These are phyloP conservation scores for Crotalus tigris DNA, from an alignment of 2,113 vertebrate species.

Conservation along the genomic window DNA sequence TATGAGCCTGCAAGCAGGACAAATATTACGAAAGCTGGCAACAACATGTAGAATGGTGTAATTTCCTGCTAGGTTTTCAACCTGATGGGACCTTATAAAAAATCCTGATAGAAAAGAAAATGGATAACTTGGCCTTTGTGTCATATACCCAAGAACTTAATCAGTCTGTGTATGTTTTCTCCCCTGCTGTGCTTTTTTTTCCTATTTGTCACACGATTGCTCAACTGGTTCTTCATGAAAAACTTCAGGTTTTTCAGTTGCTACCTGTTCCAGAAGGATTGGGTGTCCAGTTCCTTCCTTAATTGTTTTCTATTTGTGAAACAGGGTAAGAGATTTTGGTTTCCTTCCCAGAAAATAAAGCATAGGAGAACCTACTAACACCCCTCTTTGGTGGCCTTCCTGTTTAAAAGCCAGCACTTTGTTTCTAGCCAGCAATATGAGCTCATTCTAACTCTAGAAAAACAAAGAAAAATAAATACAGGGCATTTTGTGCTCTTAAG, in stretches of 20 bases:
- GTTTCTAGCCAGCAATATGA: constrained; percentile 21
- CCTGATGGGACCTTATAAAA: background rate
- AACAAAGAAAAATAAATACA: constrained; percentile 33
- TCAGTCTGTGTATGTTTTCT: background rate
- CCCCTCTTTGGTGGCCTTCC: constrained; percentile 5
- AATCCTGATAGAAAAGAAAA: background rate
- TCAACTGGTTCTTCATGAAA: background rate
- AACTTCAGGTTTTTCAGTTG: background rate
- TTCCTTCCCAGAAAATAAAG: background rate
- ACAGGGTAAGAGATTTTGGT: background rate
- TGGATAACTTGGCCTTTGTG: background rate
- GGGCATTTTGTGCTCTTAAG: constrained; percentile 28
- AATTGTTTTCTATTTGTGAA: background rate
- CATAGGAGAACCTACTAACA: background rate
- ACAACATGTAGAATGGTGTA: background rate
- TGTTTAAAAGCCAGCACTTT: constrained; percentile 16
- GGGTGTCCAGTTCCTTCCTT: background rate
- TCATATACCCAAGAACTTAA: background rate
- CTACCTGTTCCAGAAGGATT: background rate
- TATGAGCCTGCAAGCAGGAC: background rate
- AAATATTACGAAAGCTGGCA: background rate
- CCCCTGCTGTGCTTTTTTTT: background rate
- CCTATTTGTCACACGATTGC: background rate
- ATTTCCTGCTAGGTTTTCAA: background rate
- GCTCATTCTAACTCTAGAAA: constrained; percentile 15